Base-by-base conservation (phyloP, 1,140 invertebrate species). In the Hypothenemus hampei region DNA sequence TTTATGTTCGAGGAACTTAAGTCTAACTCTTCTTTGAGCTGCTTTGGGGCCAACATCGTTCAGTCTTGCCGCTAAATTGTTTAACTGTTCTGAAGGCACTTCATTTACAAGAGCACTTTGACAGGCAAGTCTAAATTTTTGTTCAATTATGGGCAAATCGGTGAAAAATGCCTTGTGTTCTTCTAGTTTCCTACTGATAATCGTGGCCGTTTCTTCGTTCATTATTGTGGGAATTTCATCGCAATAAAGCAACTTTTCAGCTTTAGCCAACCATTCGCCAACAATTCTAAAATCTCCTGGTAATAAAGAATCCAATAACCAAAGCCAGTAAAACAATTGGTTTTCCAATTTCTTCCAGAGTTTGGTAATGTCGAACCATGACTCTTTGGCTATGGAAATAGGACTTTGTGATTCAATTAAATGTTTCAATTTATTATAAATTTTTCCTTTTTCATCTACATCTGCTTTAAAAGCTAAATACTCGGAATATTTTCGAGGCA, bases 1-100 rank as follows among this genome's bases (percentile, higher is more conserved):
- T 71, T 92, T 92, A 69, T 93, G 90, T 74, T 93, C 90, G 41
- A 93, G 77, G 75, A 89, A 93, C 69, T 93, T 92, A 60, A 94
- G 77, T 67, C 82, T 81, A 10, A 90, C 83, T 67, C 87, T 80
- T 58, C 89, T 79, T 63, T 87, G 85, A 10, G 82, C 81, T 8
- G 88, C 87, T 61, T 80, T 79, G 44, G 77, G 78, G 60, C 80
- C 82, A 26, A 93, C 77, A 11, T 78, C 79, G 29, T 85, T 80
- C 18, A 96, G 74, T 64, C 93, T 78, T 18, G 78, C 74, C 54
- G 82, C 81, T 79, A 96, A 85, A 66, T 86, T 84, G 53, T 87
- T 81, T 37, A 96, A 67, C 68, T 95, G 90, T 65, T 89, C 83
- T 7, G 78, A 73, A 1, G 85, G 82, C 29, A 94, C 77, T 70